phyloP scores from a whole-genome alignment of 2,888 invertebrate species.

The Laothoe populi region DNA sequence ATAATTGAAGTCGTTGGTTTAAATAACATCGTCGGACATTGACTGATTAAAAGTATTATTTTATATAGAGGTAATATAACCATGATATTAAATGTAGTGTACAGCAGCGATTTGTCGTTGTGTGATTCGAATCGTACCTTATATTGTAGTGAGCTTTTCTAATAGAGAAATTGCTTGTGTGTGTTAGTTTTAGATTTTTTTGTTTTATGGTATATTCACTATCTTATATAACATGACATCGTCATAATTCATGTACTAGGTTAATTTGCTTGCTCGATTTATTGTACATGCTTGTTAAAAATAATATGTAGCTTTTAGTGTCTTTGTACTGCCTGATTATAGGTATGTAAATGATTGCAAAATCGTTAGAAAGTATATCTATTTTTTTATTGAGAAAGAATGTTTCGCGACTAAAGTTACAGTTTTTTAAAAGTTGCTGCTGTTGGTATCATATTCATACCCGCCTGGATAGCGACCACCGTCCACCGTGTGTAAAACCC shows the following conservation, averaged over 20 bases:
- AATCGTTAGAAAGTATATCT: background rate
- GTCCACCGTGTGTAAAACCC: too few species aligned
- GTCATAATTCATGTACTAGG: background rate
- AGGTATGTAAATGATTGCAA: background rate
- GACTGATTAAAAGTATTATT: too few species aligned
- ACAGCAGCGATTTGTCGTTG: background rate
- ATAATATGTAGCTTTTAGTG: background rate
- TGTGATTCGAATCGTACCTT: background rate
- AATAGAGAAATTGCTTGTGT: background rate
- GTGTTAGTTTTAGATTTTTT: conserved; percentile 9
- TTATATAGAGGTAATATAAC: too few species aligned
- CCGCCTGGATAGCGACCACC: too few species aligned
- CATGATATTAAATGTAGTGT: background rate
- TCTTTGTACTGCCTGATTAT: background rate
- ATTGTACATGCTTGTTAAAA: background rate
- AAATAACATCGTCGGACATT: too few species aligned
- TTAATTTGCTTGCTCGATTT: background rate
- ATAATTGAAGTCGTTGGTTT: background rate
- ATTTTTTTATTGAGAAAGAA: too few species aligned
- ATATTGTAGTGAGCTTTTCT: background rate
- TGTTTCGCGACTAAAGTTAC: background rate
- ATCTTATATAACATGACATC: conserved; percentile 1
- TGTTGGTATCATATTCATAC: too few species aligned
- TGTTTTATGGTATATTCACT: conserved; percentile 7
- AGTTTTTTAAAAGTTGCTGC: background rate